Base-by-base conservation (phyloP, 2,797 vertebrate species). In the Alosa sapidissima region DNA sequence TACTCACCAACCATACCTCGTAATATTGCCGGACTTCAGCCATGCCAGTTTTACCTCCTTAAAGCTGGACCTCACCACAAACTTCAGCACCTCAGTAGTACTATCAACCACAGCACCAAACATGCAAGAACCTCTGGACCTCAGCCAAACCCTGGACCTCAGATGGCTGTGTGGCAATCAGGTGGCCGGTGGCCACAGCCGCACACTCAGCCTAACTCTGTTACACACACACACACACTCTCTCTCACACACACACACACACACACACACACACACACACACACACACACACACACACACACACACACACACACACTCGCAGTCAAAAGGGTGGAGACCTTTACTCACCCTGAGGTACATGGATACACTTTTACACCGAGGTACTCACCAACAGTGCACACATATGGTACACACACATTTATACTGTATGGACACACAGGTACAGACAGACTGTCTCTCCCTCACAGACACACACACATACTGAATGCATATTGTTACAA, bases 201-300 rank as follows among this genome's bases (percentile, higher is more conserved):
- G 5, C 1, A 68, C 62, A 28, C 24, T 72, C 65, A 36, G n/a
- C 62, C 0, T 24, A 65, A 10, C 62, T 68, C 10, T 36, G 28
- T 68, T 19, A 65, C 24, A 33, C 62, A 65, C 10, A n/a, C n/a
- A 62, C 60, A 62, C 60, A 28, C 60, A 24, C 21, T 24, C 60
- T 24, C 21, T 9, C n/a, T 24, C 58, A 62, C 58, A 24, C 58
- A 65, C 60, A 28, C 60, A 65, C 60, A 65, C 60, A 65, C 60
- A 28, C 60, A 65, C 81, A 81, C 84, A 65, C 60, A 28, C 60
- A 65, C 81, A 81, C 84, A 28, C 60, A 65, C 60, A 65, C 60
- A 65, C 60, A 28, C 60, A 65, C 60, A 65, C 60, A 65, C 60
- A 11, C 60, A 65, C 81, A 81, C 84, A 65, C 60, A 65, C 60